Evolutionary conservation across 1,140 invertebrate genomes (phyloP).

Genomic region (Elymnias hypermnestra): DNA sequence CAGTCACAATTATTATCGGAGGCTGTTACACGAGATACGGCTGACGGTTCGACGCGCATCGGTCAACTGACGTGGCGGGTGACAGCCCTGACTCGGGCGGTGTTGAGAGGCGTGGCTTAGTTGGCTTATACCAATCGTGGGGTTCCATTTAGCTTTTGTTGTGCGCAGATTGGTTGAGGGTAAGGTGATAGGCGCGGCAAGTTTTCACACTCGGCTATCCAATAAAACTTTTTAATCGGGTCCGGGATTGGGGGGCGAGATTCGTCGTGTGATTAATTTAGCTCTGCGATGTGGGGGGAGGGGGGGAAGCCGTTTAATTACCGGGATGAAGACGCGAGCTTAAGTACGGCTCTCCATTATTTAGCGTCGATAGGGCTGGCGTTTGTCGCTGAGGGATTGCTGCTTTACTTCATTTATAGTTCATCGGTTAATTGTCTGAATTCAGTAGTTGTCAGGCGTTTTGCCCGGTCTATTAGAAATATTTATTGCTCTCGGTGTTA

Average conservation of each 20-base stretch:
- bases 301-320: slow-evolving; percentile 55
- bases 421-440: slow-evolving; percentile 53
- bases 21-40: slow-evolving; percentile 55
- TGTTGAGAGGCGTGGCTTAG: slow-evolving; percentile 32
- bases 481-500: slow-evolving; percentile 10
- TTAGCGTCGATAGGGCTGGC: slow-evolving; percentile 63
- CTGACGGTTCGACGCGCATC: slow-evolving; percentile 69
- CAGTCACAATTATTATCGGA: slow-evolving; percentile 54
- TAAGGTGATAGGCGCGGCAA: slow-evolving; percentile 28
- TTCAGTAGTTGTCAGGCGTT: slow-evolving; percentile 11
- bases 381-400: slow-evolving; percentile 69
- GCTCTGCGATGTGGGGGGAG: slow-evolving; percentile 31
- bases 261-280: slow-evolving; percentile 74
- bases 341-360: slow-evolving; percentile 67
- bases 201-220: slow-evolving; percentile 56
- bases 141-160: slow-evolving; percentile 20
- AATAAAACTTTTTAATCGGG: slow-evolving; percentile 75
- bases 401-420: slow-evolving; percentile 69
- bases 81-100: slow-evolving; percentile 57
- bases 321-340: slow-evolving; percentile 69
- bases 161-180: slow-evolving; percentile 37
- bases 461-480: slow-evolving; percentile 15
- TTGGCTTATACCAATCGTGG: slow-evolving; percentile 35
- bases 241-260: slow-evolving; percentile 66
- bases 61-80: slow-evolving; percentile 67